Percentiles rank a stretch among this genome's conserved stretches.
Evolutionary conservation across 2,888 invertebrate genomes (phyloP).

Genomic region (Leptinotarsa peninsularis): DNA sequence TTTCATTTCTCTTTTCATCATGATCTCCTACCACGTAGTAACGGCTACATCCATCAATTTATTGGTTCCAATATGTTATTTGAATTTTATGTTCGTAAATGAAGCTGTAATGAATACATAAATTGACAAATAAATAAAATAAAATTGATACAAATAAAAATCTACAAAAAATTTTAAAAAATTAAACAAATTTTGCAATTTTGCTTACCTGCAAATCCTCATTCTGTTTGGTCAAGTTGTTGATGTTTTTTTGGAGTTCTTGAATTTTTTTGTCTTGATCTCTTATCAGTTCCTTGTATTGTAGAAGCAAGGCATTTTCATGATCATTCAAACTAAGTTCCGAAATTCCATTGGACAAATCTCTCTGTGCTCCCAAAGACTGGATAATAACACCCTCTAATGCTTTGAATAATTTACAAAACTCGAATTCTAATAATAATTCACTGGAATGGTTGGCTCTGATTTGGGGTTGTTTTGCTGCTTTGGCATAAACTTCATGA

Average conservation of each 20-base stretch:
- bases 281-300: conserved; percentile 91
- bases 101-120: too few relatives aligned
- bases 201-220: conserved; percentile 64
- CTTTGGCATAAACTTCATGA: conserved; percentile 91
- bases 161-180: too few relatives aligned
- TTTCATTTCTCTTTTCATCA: too few relatives aligned
- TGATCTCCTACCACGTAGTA: too few relatives aligned
- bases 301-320: conserved; percentile 71
- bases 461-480: conserved; percentile 93
- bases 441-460: conserved; percentile 81
- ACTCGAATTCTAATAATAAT: conserved; percentile 92
- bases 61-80: too few relatives aligned
- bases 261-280: conserved; percentile 84
- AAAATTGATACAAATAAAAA: too few relatives aligned
- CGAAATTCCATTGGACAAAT: conserved; percentile 68
- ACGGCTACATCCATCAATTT: too few relatives aligned
- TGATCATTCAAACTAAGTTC: conserved; percentile 68
- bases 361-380: conserved; percentile 63
- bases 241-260: conserved; percentile 64
- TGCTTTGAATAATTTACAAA: conserved; percentile 90
- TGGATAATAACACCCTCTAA: conserved; percentile 70
- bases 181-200: background rate
- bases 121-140: too few relatives aligned
- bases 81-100: too few relatives aligned
- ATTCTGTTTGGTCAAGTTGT: conserved; percentile 59